These are phyloP conservation scores for Centropus bengalensis DNA, from an alignment of 2,113 vertebrate genomes.

Conservation along the genomic window DNA sequence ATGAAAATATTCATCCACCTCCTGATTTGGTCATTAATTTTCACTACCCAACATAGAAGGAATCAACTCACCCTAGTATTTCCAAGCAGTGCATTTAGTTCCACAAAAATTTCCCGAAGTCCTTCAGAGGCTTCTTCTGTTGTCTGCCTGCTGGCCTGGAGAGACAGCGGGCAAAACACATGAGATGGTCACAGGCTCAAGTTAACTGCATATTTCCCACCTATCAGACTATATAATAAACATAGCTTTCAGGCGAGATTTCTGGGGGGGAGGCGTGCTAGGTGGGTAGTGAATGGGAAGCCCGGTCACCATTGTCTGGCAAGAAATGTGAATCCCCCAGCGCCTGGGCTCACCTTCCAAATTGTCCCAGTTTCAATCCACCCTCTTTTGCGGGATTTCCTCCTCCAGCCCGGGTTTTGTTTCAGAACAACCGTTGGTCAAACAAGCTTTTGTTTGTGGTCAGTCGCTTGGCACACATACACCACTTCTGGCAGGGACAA, in stretches of 20 bases:
- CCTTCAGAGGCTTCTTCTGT: neutral
- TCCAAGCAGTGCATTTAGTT: neutral
- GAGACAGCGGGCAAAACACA: neutral
- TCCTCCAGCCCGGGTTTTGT: slow-evolving; percentile 81
- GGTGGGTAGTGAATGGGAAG: slow-evolving; percentile 62
- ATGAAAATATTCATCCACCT: too few relatives aligned
- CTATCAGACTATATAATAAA: slow-evolving; percentile 1
- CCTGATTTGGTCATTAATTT: neutral
- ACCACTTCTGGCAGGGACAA: slow-evolving; percentile 78
- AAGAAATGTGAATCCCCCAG: slow-evolving; percentile 55
- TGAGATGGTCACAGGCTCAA: neutral
- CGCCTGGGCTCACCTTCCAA: slow-evolving; percentile 64
- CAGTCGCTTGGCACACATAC: slow-evolving; percentile 78
- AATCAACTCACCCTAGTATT: neutral
- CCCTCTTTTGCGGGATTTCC: slow-evolving; percentile 77
- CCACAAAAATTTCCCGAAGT: neutral
- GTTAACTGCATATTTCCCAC: slow-evolving; percentile 2
- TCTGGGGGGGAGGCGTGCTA: slow-evolving; percentile 1
- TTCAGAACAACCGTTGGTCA: slow-evolving; percentile 86
- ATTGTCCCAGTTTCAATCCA: slow-evolving; percentile 68
- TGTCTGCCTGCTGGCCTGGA: neutral
- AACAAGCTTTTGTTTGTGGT: slow-evolving; percentile 86
- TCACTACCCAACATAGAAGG: neutral
- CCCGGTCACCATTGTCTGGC: slow-evolving; percentile 66
- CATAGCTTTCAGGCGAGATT: neutral